Percentiles rank a stretch among this genome's conserved stretches.
Evolutionary conservation across 1,140 invertebrate species (phyloP).

Genomic region (Lepidotrigona ventralis): DNA sequence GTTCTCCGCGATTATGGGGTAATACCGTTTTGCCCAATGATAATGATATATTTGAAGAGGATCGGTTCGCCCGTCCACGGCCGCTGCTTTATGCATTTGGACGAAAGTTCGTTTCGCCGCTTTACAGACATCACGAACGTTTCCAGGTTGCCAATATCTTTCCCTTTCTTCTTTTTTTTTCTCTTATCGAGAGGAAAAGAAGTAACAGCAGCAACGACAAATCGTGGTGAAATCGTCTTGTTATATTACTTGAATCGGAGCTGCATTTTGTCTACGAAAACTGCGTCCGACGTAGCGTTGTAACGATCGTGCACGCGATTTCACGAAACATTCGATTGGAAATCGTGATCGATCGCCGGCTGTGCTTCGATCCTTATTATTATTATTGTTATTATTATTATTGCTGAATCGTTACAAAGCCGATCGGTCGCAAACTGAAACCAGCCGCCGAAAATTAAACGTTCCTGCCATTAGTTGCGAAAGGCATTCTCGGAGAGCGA

Average conservation of each 20-base stretch:
- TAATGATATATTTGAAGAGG: conserved; percentile 31
- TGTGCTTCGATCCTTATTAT: background rate
- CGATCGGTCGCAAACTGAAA: background rate
- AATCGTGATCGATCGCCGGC: conserved; percentile 24
- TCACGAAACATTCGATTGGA: conserved; percentile 16
- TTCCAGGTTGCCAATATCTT: background rate
- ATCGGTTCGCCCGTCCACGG: background rate
- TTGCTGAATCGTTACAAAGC: conserved; percentile 6
- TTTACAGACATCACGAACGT: background rate
- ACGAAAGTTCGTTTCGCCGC: background rate
- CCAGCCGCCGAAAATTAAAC: conserved; percentile 26
- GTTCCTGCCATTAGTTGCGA: background rate
- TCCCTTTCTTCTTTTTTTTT: background rate
- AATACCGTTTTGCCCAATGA: conserved; percentile 44
- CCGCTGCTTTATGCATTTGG: conserved; percentile 19
- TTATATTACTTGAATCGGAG: conserved; percentile 13
- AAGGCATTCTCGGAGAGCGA: background rate
- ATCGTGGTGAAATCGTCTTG: conserved; percentile 16
- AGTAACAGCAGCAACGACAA: conserved; percentile 1
- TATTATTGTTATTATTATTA: conserved; percentile 5
- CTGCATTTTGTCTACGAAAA: background rate
- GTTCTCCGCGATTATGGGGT: conserved; percentile 41
- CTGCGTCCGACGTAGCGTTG: background rate
- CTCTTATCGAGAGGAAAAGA: too few relatives aligned
- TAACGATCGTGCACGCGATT: conserved; percentile 3